Percentiles rank a stretch among this genome's conserved stretches.
Conservation (phyloP, 1,140 invertebrate genomes). For the Orchesella cincta region DNA sequence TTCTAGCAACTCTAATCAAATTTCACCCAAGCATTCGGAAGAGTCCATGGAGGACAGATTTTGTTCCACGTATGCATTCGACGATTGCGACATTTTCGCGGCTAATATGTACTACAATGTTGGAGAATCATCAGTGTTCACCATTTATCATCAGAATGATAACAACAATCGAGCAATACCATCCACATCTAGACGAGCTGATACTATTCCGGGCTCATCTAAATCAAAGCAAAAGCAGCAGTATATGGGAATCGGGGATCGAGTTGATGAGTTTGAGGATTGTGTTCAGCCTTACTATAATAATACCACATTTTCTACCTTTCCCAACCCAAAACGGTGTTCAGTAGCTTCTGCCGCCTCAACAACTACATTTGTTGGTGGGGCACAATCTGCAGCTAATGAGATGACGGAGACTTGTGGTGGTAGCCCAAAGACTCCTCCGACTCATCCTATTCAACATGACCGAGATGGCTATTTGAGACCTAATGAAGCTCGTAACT, state of each 20-base stretch:
- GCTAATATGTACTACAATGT: conserved; percentile 48
- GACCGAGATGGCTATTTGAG: conserved; percentile 27
- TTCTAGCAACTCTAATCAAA: conserved; percentile 38
- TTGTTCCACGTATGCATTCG: conserved; percentile 34
- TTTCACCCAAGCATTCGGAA: not conserved
- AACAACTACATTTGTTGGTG: too few relatives aligned
- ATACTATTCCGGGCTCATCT: conserved; percentile 29
- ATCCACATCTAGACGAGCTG: conserved; percentile 30
- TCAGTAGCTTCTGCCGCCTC: conserved; percentile 41
- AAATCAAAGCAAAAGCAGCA: not conserved
- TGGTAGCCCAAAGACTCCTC: not conserved
- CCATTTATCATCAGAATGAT: conserved; percentile 4
- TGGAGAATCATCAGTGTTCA: conserved; percentile 34
- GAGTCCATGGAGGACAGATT: conserved; percentile 34
- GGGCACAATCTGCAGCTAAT: not conserved
- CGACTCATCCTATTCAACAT: not conserved
- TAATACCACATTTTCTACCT: conserved; percentile 44
- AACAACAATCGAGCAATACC: not conserved
- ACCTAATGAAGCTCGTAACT: conserved; percentile 32
- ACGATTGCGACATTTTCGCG: conserved; percentile 38
- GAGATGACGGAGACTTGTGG: not conserved
- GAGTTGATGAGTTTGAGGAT: conserved; percentile 28
- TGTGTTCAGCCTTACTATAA: conserved; percentile 44
- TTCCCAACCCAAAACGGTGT: conserved; percentile 46
- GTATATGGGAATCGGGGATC: not conserved